These are phyloP conservation scores for Pomatostomus ruficeps DNA, from an alignment of 2,113 vertebrate genomes.

Conservation along the genomic window DNA sequence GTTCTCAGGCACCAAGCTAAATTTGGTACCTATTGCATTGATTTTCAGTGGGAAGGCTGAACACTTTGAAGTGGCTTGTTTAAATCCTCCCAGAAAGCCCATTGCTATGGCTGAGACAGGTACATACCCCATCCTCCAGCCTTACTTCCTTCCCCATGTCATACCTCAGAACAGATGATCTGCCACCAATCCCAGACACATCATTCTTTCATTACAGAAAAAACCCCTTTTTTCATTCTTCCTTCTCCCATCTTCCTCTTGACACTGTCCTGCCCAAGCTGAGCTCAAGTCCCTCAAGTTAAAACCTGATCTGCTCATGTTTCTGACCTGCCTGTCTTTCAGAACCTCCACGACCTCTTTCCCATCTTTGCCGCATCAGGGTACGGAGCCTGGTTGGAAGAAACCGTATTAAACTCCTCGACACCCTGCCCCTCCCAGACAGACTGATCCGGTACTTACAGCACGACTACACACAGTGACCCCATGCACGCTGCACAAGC, in stretches of 20 bases:
- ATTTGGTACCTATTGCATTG: background rate
- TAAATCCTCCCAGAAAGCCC: background rate
- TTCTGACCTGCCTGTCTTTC: constrained; percentile 1
- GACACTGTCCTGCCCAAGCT: background rate
- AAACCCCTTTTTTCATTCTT: background rate
- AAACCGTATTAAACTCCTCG: constrained; percentile 76
- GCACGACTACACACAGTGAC: constrained; percentile 68
- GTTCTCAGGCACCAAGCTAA: background rate
- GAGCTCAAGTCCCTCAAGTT: background rate
- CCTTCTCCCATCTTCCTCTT: background rate
- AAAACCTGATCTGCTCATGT: background rate
- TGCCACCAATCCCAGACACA: background rate
- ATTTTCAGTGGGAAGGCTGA: background rate
- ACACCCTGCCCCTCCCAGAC: constrained; percentile 82
- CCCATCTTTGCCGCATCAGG: constrained; percentile 86
- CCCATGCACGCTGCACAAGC: accelerated
- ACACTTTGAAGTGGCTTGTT: background rate
- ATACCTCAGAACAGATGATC: background rate
- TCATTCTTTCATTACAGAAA: background rate
- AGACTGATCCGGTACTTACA: constrained; percentile 84
- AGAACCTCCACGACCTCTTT: constrained; percentile 87
- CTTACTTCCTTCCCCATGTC: background rate
- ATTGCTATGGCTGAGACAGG: background rate
- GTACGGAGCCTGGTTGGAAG: constrained; percentile 81
- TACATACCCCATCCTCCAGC: background rate